A percentile compares a stretch with the other conserved stretches of the same genome.
phyloP scores from a whole-genome alignment of 2,797 vertebrate species.

The Thripadectes ignobilis region DNA sequence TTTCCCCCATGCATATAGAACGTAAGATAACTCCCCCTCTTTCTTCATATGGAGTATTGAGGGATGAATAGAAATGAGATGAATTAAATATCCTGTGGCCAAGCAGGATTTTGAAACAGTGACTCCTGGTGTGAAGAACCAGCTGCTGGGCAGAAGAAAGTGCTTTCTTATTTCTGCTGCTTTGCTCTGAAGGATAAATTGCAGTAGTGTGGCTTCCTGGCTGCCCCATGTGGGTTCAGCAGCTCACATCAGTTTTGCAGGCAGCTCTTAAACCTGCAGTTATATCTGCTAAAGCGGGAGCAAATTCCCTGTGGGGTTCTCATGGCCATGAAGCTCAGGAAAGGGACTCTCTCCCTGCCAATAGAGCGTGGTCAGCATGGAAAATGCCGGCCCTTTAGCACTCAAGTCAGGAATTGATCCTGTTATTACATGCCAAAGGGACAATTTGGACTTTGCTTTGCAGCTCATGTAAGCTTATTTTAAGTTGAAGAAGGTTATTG shows the following conservation, averaged over 20 bases:
- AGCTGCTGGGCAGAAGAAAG: neutral
- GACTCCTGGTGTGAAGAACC: neutral
- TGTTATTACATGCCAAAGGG: neutral
- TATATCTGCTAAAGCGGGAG: neutral
- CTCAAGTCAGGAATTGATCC: neutral
- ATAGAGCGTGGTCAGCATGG: neutral
- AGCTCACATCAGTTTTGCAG: neutral
- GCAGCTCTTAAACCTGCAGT: neutral
- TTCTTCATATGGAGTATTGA: neutral
- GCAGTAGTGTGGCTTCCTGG: neutral
- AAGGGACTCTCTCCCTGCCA: neutral
- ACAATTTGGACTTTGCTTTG: neutral
- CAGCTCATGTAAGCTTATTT: neutral
- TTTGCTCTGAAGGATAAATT: neutral
- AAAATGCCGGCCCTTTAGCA: neutral
- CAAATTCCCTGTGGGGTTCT: neutral
- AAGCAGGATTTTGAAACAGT: neutral
- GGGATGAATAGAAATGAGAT: neutral
- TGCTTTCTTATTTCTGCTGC: neutral
- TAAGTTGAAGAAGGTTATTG: neutral
- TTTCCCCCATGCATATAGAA: neutral
- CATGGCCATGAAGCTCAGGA: neutral
- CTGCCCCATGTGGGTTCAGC: neutral
- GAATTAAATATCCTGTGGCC: neutral
- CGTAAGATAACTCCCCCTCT: neutral